These are phyloP conservation scores for Saccostrea echinata DNA, from an alignment of 1,140 invertebrate genomes.

Conservation along the genomic window DNA sequence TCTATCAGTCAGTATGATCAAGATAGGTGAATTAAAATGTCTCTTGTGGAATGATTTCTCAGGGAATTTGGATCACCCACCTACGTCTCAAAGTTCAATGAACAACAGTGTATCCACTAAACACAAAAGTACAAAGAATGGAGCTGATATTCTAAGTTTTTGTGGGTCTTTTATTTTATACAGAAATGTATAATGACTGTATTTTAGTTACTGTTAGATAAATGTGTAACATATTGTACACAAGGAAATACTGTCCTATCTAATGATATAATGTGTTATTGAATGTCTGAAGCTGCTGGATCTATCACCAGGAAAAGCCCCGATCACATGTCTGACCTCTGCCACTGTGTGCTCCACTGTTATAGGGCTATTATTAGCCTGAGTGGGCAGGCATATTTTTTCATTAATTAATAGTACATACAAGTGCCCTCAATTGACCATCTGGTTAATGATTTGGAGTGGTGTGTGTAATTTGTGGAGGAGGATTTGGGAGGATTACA, in stretches of 20 bases:
- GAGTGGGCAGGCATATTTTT: not conserved
- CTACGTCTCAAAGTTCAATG: not conserved
- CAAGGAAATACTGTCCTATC: too few relatives aligned
- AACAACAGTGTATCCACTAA: not conserved
- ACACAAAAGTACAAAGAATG: not conserved
- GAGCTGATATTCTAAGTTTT: too few relatives aligned
- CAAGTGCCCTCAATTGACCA: not conserved
- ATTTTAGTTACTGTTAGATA: too few relatives aligned
- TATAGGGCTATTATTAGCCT: not conserved
- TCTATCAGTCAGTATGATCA: not conserved
- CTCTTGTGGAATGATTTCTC: not conserved
- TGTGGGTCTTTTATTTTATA: too few relatives aligned
- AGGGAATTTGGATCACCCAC: not conserved
- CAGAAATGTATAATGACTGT: too few relatives aligned
- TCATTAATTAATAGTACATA: not conserved
- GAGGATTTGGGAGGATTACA: not conserved
- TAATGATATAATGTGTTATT: too few relatives aligned
- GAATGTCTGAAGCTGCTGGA: too few relatives aligned
- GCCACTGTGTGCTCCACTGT: not conserved
- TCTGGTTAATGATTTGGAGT: not conserved
- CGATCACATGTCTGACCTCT: not conserved
- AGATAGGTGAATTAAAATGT: constrained; percentile 8
- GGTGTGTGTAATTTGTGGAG: not conserved
- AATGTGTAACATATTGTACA: too few relatives aligned
- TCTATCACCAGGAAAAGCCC: too few relatives aligned